Evolutionary conservation across 2,888 invertebrate genomes (phyloP), one percentile per base, ranked within the genome.

Genomic region (Heteromurus nitidus): DNA sequence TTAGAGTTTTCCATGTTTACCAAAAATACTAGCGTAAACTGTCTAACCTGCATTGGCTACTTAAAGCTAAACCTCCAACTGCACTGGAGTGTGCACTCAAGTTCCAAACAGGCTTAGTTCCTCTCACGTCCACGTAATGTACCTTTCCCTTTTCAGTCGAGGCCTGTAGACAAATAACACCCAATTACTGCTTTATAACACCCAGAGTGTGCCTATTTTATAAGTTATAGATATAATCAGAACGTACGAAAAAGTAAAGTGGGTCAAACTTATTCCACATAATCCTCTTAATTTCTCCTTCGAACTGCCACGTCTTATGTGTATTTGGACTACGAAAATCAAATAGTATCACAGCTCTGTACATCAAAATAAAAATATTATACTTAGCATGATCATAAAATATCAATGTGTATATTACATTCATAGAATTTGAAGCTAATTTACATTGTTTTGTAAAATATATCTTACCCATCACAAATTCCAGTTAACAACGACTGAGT

Each of bases 271-370:
- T 91, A 90, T 96, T 94, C 98, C 98, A 99, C 0, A 92, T 87
- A 11, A 96, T 93, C 86, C 93, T 92, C 89, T 98, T 98, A 28
- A 97, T 93, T 91, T 98, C 97, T 0, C 94, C 94, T 26, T 90
- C 90, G 13, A 95, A 90, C 44, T 90, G 86, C 97, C 97, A 98
- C 0, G 90, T 90, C 89, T 93, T 93, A 88, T 91, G 91, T 31
- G 91, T 90, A 69, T 90, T 90, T 64, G 90, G 90, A 84, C 88
- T 90, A 86, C 95, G 92, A 88, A 96, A 96, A 90, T 98, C 97
- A 87, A 94, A 93, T 31, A 97, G 91, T 88, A 94, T 92, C 0
- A 93, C 95, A 67, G 90, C 89, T 18, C 94, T 94, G 88, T 88
- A 75, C 79, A 79, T 72, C 3, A 22, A 13, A 31, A 9, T 31